phyloP scores from a whole-genome alignment of 2,797 vertebrate species.

The Saxicola maurus region DNA sequence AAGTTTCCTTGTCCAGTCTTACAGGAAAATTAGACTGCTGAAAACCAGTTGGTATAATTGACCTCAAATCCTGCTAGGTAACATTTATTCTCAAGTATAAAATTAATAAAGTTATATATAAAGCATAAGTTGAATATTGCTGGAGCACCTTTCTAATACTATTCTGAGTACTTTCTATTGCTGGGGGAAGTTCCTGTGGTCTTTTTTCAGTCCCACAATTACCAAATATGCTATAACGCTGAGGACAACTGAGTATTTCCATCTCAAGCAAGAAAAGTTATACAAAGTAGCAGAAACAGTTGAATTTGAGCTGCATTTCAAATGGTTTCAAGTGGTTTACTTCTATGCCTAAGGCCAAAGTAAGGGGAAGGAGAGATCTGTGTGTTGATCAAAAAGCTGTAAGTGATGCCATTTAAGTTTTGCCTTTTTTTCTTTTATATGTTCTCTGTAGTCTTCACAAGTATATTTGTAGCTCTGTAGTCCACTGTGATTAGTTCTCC shows the following conservation, averaged over 20 bases:
- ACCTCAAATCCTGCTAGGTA: neutral
- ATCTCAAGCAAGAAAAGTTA: neutral
- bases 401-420: too few species aligned
- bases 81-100: neutral
- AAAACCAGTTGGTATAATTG: neutral
- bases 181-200: neutral
- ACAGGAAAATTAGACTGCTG: neutral
- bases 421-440: too few species aligned
- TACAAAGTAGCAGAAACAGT: neutral
- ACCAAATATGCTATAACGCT: neutral
- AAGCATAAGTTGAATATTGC: neutral
- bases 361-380: neutral
- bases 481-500: too few species aligned
- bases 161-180: neutral
- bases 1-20: neutral
- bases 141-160: neutral
- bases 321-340: neutral
- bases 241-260: neutral
- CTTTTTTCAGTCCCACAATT: neutral
- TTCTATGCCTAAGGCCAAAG: neutral
- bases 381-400: neutral
- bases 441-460: too few species aligned
- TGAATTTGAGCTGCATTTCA: neutral
- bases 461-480: too few species aligned
- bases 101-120: neutral